Evolutionary conservation across 2,113 vertebrate species (phyloP), one percentile per base, ranked within the genome.

Genomic region (Pseudopipra pipra): DNA sequence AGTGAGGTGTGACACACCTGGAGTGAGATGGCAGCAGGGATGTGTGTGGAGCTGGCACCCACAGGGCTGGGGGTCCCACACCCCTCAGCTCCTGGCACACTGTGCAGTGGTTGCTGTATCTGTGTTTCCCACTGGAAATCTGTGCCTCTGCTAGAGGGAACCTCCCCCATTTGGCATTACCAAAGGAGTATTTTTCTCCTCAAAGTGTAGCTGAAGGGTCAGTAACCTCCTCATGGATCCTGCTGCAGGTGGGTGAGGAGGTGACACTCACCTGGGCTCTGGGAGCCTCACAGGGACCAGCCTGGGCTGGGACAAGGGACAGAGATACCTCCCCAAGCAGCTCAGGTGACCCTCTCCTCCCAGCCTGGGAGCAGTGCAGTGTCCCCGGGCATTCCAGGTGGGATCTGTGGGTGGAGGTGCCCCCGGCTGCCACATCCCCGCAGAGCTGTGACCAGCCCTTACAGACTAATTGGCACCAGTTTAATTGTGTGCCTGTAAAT

Each of bases 401-500:
- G 41, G 10, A 65, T 47, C 44, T 49, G 41, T 6, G 43, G 43
- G 25, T 39, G 44, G n/a, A 82, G 56, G 21, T 71, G 47, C 61
- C 2, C 1, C 20, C 1, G 2, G 33, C 54, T 65, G 35, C 46
- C 84, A 77, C 61, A 63, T 63, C 41, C 62, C 61, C 51, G 12
- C 59, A 7, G 10, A 52, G 35, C 76, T 85, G 41, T 72, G 71
- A 59, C 67, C 75, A 75, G 74, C 65, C 71, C 49, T 17, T 25
- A 33, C 0, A 25, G 30, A 91, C 76, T 89, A 90, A 93, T 28
- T 70, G 44, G 55, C 59, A 56, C 73, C 7, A 8, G 35, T 82
- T 83, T 74, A 84, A 90, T 93, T 79, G 37, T 85, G 80, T 49
- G 76, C 73, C 68, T 85, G 51, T 63, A 93, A 74, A 93, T 71